Percentiles rank a stretch among this genome's conserved stretches.
These are phyloP conservation scores for Hyppa rectilinea DNA, from an alignment of 2,888 invertebrate species.

Conservation along the genomic window DNA sequence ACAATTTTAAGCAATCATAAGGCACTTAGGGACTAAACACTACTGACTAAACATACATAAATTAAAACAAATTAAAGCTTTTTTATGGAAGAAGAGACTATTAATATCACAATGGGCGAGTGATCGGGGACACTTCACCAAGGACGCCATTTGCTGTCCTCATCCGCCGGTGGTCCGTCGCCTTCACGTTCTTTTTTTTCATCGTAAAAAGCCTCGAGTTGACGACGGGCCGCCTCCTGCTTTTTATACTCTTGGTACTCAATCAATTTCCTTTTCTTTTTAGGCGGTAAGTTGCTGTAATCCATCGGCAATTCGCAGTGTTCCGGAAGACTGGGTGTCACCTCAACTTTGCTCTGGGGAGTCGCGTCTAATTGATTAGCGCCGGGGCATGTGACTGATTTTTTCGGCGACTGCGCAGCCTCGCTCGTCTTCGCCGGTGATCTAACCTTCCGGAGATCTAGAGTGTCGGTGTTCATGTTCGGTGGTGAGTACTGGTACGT, in stretches of 20 bases:
- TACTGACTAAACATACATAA: conserved; percentile 71
- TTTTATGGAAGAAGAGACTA: conserved; percentile 88
- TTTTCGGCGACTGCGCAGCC: conserved; percentile 73
- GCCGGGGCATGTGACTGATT: conserved; percentile 69
- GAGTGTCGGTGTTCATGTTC: conserved; percentile 78
- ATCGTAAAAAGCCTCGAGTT: conserved; percentile 83
- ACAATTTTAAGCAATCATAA: conserved; percentile 61
- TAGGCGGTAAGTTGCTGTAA: conserved; percentile 89
- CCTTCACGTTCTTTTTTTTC: conserved; percentile 80
- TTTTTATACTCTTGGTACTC: conserved; percentile 90
- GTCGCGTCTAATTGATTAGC: conserved; percentile 75
- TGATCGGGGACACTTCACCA: conserved; percentile 74
- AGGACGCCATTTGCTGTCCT: conserved; percentile 87
- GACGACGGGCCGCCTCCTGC: conserved; percentile 87
- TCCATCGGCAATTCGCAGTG: conserved; percentile 88
- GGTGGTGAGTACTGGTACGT: conserved; percentile 77
- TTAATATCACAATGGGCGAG: conserved; percentile 84
- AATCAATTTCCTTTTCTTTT: conserved; percentile 89
- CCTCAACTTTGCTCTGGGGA: conserved; percentile 81
- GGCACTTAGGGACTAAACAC: conserved; percentile 64
- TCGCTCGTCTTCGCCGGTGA: conserved; percentile 81
- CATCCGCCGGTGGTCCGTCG: conserved; percentile 80
- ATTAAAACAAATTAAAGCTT: conserved; percentile 90
- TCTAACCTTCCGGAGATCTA: conserved; percentile 87
- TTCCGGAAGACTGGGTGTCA: conserved; percentile 82